Percentiles rank a stretch among this genome's conserved stretches.
phyloP scores from a whole-genome alignment of 2,888 invertebrate species.

The Synanthedon vespiformis region DNA sequence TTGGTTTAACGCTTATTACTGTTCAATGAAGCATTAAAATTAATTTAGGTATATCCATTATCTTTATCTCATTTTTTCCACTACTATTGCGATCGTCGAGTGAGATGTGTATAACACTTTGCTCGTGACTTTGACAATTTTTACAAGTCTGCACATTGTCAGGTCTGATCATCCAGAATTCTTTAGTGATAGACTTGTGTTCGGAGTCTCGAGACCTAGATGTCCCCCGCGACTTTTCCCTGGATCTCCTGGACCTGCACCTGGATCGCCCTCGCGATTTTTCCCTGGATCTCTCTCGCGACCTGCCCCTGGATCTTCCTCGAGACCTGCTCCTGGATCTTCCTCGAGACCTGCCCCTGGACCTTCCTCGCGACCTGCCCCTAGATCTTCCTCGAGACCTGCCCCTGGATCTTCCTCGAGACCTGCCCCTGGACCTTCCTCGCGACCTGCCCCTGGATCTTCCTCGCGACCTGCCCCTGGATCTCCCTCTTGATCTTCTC shows the following conservation, averaged over 20 bases:
- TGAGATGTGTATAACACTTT: no score
- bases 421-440: conserved; percentile 8
- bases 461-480: background rate
- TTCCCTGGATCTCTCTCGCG: background rate
- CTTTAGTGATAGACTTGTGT: no score
- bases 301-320: background rate
- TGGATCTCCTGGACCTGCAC: conserved; percentile 2
- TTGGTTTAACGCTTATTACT: no score
- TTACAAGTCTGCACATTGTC: no score
- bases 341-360: conserved; percentile 5
- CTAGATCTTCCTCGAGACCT: conserved; percentile 9
- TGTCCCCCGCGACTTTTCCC: conserved; percentile 1
- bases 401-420: conserved; percentile 7
- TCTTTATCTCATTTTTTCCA: no score
- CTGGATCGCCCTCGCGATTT: conserved; percentile 1
- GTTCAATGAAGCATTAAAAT: no score
- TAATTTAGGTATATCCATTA: no score
- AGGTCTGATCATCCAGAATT: no score
- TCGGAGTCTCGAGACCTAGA: conserved; percentile 4
- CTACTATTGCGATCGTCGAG: no score
- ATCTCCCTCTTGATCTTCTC: background rate
- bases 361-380: conserved; percentile 6
- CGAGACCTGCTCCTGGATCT: conserved; percentile 3
- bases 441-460: conserved; percentile 4
- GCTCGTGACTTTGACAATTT: no score